Evolutionary conservation across 2,888 invertebrate species (phyloP).

Genomic region (Eupithecia vulgata): DNA sequence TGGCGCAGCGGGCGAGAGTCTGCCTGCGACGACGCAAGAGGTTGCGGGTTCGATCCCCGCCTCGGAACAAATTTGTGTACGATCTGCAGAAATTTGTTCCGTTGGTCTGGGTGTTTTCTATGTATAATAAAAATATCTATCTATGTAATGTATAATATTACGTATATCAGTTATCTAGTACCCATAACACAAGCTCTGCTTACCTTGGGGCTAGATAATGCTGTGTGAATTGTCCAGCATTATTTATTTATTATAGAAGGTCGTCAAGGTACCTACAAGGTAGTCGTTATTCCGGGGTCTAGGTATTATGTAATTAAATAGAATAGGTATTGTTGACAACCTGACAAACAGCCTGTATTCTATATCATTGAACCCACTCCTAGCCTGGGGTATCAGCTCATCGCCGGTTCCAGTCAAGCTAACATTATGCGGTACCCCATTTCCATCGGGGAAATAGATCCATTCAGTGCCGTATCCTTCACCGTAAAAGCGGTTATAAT

Average conservation of each 20-base stretch:
- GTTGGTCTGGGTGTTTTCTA: too few relatives aligned
- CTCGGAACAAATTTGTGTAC: too few relatives aligned
- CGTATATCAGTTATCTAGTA: too few relatives aligned
- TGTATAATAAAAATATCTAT: too few relatives aligned
- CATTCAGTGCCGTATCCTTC: conserved; percentile 70
- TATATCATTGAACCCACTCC: conserved; percentile 49
- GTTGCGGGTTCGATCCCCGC: too few relatives aligned
- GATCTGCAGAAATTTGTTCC: too few relatives aligned
- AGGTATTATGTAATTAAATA: not conserved
- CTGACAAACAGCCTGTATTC: conserved; percentile 70
- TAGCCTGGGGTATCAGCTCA: conserved; percentile 21
- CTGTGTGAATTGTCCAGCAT: too few relatives aligned
- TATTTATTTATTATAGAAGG: not conserved
- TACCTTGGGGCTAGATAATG: too few relatives aligned
- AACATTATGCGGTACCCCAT: conserved; percentile 61
- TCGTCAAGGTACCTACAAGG: not conserved
- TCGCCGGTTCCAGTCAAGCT: conserved; percentile 49
- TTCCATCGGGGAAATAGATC: conserved; percentile 75
- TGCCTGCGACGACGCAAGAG: too few relatives aligned
- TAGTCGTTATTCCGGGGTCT: not conserved
- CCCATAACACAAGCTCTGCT: too few relatives aligned
- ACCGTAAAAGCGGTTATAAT: conserved; percentile 43
- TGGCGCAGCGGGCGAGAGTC: too few relatives aligned
- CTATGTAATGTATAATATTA: too few relatives aligned
- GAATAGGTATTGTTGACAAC: conserved; percentile 45